These are phyloP conservation scores for Agonopterix arenella DNA, from an alignment of 2,888 invertebrate genomes.

Conservation along the genomic window DNA sequence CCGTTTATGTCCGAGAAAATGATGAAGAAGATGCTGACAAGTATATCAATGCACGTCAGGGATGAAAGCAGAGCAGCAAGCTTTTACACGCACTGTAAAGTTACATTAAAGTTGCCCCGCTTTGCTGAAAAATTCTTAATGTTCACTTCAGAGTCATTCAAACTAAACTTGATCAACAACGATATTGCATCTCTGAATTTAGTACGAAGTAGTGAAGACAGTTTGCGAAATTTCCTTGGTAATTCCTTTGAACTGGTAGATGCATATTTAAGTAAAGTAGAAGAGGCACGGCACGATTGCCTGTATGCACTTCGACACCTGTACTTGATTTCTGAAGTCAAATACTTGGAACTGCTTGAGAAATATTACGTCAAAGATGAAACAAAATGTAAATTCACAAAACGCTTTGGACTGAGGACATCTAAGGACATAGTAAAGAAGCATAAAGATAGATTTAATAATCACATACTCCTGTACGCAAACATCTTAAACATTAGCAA, in stretches of 20 bases:
- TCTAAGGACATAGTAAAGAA: slow-evolving; percentile 31
- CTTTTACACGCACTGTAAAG: slow-evolving; percentile 42
- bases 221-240: slow-evolving; percentile 22
- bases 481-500: slow-evolving; percentile 3
- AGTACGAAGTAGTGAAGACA: background rate
- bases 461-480: slow-evolving; percentile 27
- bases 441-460: slow-evolving; percentile 35
- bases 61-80: slow-evolving; percentile 24
- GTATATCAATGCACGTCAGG: slow-evolving; percentile 28
- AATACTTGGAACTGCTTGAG: slow-evolving; percentile 28
- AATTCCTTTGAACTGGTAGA: slow-evolving; percentile 31
- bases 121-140: slow-evolving; percentile 41
- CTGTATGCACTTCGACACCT: slow-evolving; percentile 17
- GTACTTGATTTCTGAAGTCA: slow-evolving; percentile 19
- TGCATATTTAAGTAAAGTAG: slow-evolving; percentile 12
- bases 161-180: slow-evolving; percentile 26
- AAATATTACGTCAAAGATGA: slow-evolving; percentile 7
- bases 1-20: slow-evolving; percentile 50
- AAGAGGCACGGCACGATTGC: background rate
- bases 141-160: slow-evolving; percentile 34
- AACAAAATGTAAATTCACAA: background rate
- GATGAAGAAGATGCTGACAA: slow-evolving; percentile 38
- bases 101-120: slow-evolving; percentile 13
- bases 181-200: slow-evolving; percentile 1
- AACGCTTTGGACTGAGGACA: slow-evolving; percentile 22